phyloP scores from a whole-genome alignment of 2,113 vertebrate species.

The Rana temporaria region DNA sequence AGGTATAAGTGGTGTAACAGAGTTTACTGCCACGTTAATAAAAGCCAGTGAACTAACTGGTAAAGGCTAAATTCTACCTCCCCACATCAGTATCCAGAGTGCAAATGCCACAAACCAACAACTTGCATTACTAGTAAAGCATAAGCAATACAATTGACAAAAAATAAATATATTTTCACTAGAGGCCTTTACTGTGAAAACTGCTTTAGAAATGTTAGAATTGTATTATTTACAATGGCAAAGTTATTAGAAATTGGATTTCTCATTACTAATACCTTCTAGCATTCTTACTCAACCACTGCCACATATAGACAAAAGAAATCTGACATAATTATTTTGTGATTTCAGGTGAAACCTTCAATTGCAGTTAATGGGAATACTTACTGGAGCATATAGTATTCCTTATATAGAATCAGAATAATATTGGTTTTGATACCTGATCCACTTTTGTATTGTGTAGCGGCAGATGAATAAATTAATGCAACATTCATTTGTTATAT shows the following conservation, averaged over 20 bases:
- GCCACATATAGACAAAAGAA: constrained; percentile 16
- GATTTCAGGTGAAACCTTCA: constrained; percentile 39
- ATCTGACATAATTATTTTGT: constrained; percentile 24
- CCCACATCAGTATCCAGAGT: no score
- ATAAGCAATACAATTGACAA: constrained; percentile 23
- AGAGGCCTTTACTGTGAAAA: background rate
- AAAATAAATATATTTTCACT: no score
- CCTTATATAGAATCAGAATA: constrained; percentile 11
- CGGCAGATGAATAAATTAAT: constrained; percentile 41
- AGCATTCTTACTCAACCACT: background rate
- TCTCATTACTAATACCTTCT: background rate
- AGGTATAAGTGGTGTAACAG: no score
- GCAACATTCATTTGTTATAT: constrained; percentile 32
- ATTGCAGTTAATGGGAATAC: constrained; percentile 26
- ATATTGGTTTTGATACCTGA: constrained; percentile 44
- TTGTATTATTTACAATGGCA: background rate
- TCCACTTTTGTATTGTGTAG: constrained; percentile 5
- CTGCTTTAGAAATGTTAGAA: background rate
- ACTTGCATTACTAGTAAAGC: background rate
- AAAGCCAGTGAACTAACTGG: no score
- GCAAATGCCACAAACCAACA: no score
- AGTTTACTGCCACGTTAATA: no score
- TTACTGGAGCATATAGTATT: constrained; percentile 20
- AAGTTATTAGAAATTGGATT: background rate
- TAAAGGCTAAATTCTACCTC: no score